A percentile compares a stretch with the other conserved stretches of the same genome.
phyloP scores from a whole-genome alignment of 2,888 invertebrate genomes.

The Rhingia campestris region DNA sequence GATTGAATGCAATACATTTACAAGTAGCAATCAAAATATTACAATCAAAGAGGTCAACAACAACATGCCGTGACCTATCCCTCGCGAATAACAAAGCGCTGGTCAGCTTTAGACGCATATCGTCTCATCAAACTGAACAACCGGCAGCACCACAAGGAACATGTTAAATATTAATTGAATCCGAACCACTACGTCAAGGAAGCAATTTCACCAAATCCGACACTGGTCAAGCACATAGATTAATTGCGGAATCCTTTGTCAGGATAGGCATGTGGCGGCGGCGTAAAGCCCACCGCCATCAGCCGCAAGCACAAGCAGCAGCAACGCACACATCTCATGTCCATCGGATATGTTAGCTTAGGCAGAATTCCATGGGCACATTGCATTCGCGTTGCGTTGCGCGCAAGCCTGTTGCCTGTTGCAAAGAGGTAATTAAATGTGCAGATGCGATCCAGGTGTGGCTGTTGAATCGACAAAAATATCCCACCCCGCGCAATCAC shows the following conservation, averaged over 20 bases:
- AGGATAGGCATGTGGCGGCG: slow-evolving; percentile 52
- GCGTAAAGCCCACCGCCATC: slow-evolving; percentile 48
- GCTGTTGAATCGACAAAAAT: slow-evolving; percentile 35
- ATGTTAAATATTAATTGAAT: slow-evolving; percentile 71
- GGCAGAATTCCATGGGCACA: slow-evolving; percentile 55
- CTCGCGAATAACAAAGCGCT: background rate
- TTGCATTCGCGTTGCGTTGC: slow-evolving; percentile 13
- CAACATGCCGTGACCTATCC: slow-evolving; percentile 31
- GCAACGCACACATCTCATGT: slow-evolving; percentile 32
- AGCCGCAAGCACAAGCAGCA: background rate
- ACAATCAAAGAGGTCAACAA: slow-evolving; percentile 33
- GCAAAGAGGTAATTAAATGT: slow-evolving; percentile 71
- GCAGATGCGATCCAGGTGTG: slow-evolving; percentile 72
- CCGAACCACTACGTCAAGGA: slow-evolving; percentile 51
- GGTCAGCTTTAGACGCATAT: background rate
- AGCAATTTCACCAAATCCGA: slow-evolving; percentile 60
- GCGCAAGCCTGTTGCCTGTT: slow-evolving; percentile 23
- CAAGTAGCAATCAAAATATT: slow-evolving; percentile 42
- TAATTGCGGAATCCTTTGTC: slow-evolving; percentile 66
- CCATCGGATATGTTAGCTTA: slow-evolving; percentile 46
- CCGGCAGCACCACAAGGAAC: slow-evolving; percentile 25
- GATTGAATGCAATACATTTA: slow-evolving; percentile 25
- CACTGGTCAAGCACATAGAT: slow-evolving; percentile 65
- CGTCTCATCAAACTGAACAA: background rate
- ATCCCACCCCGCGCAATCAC: slow-evolving; percentile 63